Percentiles rank a stretch among this genome's conserved stretches.
phyloP scores from a whole-genome alignment of 2,797 vertebrate genomes.

The Champsocephalus esox region DNA sequence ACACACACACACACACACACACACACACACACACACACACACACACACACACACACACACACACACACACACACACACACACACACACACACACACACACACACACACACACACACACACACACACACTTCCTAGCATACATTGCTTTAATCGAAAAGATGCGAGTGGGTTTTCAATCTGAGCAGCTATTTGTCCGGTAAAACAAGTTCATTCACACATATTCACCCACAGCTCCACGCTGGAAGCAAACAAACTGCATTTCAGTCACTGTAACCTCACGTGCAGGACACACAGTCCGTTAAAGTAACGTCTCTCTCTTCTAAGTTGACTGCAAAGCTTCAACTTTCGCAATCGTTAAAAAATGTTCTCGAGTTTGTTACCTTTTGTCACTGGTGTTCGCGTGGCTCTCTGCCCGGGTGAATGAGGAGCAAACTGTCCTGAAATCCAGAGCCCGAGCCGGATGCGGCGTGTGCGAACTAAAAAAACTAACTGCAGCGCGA shows the following conservation, averaged over 20 bases:
- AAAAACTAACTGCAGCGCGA: neutral
- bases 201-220: neutral
- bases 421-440: neutral
- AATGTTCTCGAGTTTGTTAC: neutral
- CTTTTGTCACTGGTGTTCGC: neutral
- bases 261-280: neutral
- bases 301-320: fast-evolving
- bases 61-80: too few species aligned
- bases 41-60: too few species aligned
- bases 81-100: too few species aligned
- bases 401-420: neutral
- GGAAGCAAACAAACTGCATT: neutral
- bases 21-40: too few species aligned
- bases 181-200: neutral
- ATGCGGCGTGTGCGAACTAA: neutral
- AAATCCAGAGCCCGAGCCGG: neutral
- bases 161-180: neutral
- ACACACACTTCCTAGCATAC: too few species aligned
- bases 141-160: too few species aligned
- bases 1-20: too few species aligned
- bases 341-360: neutral
- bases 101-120: too few species aligned
- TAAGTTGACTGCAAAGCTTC: fast-evolving
- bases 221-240: neutral
- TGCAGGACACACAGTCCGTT: neutral